Evolutionary conservation across 1,140 invertebrate genomes (phyloP).

Genomic region (Bombus confusus): DNA sequence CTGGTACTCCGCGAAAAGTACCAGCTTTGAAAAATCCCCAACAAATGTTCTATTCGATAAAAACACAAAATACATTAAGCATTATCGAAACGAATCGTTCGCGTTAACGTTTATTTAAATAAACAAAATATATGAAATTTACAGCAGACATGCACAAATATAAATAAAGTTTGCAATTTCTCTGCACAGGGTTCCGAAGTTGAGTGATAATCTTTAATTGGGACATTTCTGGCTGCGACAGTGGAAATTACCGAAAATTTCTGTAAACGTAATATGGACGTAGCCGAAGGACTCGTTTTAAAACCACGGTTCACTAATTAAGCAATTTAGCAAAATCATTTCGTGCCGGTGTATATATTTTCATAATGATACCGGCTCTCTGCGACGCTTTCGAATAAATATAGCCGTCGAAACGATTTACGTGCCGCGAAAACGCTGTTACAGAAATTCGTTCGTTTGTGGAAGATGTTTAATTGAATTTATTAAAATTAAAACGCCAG

Average conservation of each 20-base stretch:
- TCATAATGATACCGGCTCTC: background rate
- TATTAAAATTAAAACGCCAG: conserved; percentile 17
- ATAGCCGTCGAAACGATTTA: conserved; percentile 2
- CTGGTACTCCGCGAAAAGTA: background rate
- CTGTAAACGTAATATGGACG: background rate
- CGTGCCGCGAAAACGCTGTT: background rate
- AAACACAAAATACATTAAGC: background rate
- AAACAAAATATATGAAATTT: no score
- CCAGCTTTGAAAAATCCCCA: background rate
- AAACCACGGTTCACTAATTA: background rate
- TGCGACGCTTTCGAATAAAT: background rate
- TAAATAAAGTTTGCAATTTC: background rate
- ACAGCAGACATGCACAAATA: no score
- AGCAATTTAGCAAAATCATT: conserved; percentile 18
- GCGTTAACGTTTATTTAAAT: no score
- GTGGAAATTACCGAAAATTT: background rate
- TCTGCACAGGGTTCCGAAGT: background rate
- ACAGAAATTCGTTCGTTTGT: conserved; percentile 6
- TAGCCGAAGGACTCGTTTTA: background rate
- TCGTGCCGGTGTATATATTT: conserved; percentile 16
- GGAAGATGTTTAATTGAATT: conserved; percentile 16
- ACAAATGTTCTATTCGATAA: background rate
- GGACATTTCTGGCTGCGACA: background rate
- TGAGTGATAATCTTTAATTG: conserved; percentile 8
- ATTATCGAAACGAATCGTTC: background rate